Conservation (phyloP, 2,113 vertebrate genomes). For the Centropus unirufus region DNA sequence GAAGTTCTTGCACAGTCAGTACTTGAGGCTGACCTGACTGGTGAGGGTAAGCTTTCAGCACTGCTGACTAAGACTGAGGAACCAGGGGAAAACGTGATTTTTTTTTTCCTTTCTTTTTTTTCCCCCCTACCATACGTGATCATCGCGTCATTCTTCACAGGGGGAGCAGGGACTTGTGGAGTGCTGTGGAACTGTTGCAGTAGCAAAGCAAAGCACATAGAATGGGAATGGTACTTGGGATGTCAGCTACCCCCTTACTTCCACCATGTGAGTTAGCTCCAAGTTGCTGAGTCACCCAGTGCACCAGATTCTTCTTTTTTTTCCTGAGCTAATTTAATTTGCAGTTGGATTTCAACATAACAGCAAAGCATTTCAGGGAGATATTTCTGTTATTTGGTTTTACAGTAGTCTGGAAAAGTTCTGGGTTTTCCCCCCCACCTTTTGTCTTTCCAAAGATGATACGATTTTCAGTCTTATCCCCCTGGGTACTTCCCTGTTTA, state of each 20-base stretch:
- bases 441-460: background rate
- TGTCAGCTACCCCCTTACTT: background rate
- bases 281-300: slow-evolving; percentile 3
- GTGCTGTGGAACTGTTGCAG: background rate
- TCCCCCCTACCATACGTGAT: accelerated
- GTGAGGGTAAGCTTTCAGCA: background rate
- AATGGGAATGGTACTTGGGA: background rate
- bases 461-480: background rate
- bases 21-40: background rate
- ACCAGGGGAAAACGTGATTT: background rate
- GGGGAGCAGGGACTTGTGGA: background rate
- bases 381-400: background rate
- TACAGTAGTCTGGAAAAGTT: background rate
- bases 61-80: background rate
- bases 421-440: accelerated
- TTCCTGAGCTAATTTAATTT: background rate
- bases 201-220: background rate
- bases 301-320: background rate
- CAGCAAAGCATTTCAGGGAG: background rate
- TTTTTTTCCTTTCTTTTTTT: background rate
- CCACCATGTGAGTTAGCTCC: background rate
- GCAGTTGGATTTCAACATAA: slow-evolving; percentile 25
- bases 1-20: background rate
- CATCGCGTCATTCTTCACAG: background rate
- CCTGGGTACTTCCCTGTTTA: background rate